phyloP scores from a whole-genome alignment of 2,797 vertebrate species.

The Neoniphon sammara region DNA sequence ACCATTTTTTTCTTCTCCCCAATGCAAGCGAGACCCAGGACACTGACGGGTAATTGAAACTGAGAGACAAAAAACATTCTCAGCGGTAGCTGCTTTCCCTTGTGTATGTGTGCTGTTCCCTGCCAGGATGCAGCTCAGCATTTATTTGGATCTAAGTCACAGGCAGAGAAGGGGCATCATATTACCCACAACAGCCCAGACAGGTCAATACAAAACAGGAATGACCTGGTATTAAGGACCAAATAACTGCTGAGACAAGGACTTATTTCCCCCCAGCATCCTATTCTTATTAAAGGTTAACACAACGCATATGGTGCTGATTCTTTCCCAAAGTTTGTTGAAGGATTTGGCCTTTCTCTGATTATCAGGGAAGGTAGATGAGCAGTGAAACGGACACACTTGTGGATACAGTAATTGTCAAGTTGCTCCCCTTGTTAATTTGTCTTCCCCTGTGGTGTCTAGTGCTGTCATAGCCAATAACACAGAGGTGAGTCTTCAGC shows the following conservation, averaged over 20 bases:
- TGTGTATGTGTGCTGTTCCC: conserved; percentile 31
- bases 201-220: conserved; percentile 13
- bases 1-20: conserved; percentile 45
- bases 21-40: conserved; percentile 87
- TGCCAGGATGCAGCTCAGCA: conserved; percentile 12
- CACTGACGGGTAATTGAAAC: conserved; percentile 86
- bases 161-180: conserved; percentile 15
- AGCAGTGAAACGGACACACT: conserved; percentile 35
- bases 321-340: conserved; percentile 16
- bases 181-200: conserved; percentile 15
- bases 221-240: not conserved
- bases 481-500: conserved; percentile 32
- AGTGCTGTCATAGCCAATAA: conserved; percentile 58
- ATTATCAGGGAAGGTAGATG: conserved; percentile 42
- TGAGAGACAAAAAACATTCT: conserved; percentile 30
- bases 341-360: conserved; percentile 2
- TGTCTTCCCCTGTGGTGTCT: conserved; percentile 44
- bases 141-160: conserved; percentile 25
- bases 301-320: not conserved
- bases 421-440: conserved; percentile 48
- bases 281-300: conserved; percentile 11
- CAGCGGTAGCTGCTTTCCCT: conserved; percentile 1
- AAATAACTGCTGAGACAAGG: conserved; percentile 7
- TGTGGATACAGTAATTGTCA: conserved; percentile 46
- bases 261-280: not conserved